Evolutionary conservation across 2,113 vertebrate genomes (phyloP).

Genomic region (Zosterops borbonicus): DNA sequence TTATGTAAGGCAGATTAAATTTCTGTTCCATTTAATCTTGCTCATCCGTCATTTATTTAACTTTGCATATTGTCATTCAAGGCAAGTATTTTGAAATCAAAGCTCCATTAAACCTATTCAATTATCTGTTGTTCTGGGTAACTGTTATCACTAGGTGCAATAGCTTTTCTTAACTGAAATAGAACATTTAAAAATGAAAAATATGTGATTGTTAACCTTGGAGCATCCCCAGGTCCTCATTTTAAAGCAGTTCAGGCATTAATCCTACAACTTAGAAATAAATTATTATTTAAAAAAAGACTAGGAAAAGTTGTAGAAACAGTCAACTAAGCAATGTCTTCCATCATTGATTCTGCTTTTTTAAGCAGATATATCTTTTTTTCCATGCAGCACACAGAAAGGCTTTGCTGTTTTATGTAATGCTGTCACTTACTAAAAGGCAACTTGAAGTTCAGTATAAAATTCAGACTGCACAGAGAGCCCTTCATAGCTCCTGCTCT

Average conservation of each 20-base stretch:
- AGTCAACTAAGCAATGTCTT: conserved; percentile 14
- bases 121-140: conserved; percentile 26
- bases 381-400: neutral
- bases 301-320: neutral
- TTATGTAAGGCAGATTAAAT: too few relatives aligned
- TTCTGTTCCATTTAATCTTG: too few relatives aligned
- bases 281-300: neutral
- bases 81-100: conserved; percentile 47
- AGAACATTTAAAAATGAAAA: conserved; percentile 3
- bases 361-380: neutral
- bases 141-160: neutral
- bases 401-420: conserved; percentile 31
- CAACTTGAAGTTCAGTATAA: neutral
- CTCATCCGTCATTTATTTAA: too few relatives aligned
- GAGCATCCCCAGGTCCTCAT: neutral
- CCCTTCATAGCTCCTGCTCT: neutral
- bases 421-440: neutral
- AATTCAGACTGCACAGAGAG: neutral
- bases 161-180: conserved; percentile 31
- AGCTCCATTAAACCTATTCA: conserved; percentile 43
- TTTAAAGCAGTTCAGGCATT: conserved; percentile 33
- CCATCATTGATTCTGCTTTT: neutral
- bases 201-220: neutral
- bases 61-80: too few relatives aligned
- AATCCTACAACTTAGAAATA: conserved; percentile 22